Evolutionary conservation across 2,888 invertebrate species (phyloP).

Genomic region (Portevinia maculata): DNA sequence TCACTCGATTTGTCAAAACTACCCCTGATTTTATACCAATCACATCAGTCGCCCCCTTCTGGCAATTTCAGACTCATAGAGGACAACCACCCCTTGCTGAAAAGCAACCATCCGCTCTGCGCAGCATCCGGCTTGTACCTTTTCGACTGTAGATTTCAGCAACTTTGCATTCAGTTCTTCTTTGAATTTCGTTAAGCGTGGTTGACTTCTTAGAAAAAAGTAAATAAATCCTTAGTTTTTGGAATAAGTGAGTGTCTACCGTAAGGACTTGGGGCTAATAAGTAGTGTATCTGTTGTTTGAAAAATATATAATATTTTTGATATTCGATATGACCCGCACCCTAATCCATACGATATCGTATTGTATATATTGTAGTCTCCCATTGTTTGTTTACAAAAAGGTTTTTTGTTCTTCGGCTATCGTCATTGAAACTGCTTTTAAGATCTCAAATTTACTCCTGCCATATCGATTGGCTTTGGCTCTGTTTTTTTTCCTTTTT

Average conservation of each 20-base stretch:
- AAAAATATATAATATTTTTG: conserved; percentile 28
- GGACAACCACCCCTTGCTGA: conserved; percentile 62
- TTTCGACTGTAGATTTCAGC: conserved; percentile 44
- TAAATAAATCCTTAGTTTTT: conserved; percentile 11
- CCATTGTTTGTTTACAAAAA: conserved; percentile 67
- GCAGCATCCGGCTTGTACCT: conserved; percentile 70
- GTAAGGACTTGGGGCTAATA: not conserved
- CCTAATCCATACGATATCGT: conserved; percentile 29
- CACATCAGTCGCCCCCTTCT: conserved; percentile 45
- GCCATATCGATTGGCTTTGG: conserved; percentile 60
- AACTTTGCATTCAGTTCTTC: conserved; percentile 63
- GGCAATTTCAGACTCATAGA: conserved; percentile 30
- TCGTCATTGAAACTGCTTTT: conserved; percentile 63
- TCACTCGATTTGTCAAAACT: conserved; percentile 48
- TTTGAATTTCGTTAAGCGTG: conserved; percentile 52
- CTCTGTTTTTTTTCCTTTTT: conserved; percentile 22
- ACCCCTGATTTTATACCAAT: conserved; percentile 68
- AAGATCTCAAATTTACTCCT: conserved; percentile 68
- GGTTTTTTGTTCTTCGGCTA: conserved; percentile 22
- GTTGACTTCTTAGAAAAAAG: conserved; percentile 33
- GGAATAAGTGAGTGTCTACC: conserved; percentile 57
- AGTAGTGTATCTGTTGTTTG: conserved; percentile 3
- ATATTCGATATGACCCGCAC: conserved; percentile 59
- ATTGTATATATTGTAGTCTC: conserved; percentile 17
- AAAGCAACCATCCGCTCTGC: conserved; percentile 33